Evolutionary conservation across 2,888 invertebrate genomes (phyloP).

Genomic region (Melieria picta): DNA sequence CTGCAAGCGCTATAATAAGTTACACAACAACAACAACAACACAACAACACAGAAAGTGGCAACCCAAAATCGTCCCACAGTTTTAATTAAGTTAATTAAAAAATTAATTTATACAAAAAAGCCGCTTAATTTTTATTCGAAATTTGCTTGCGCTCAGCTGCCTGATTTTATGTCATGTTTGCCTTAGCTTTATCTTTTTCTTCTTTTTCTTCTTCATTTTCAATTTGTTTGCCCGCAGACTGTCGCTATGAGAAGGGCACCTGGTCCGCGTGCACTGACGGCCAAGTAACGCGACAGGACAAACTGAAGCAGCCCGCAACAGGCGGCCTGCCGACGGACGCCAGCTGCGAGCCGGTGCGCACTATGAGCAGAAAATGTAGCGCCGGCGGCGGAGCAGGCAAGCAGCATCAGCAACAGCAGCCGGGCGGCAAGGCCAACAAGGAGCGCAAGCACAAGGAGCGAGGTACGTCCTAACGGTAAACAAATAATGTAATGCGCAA

Average conservation of each 20-base stretch:
- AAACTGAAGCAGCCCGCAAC: constrained; percentile 76
- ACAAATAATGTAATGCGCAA: no score
- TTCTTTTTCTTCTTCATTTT: constrained; percentile 5
- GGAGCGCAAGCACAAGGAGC: constrained; percentile 66
- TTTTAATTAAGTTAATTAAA: no score
- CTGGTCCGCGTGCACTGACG: constrained; percentile 84
- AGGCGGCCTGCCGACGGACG: constrained; percentile 68
- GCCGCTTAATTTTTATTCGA: background rate
- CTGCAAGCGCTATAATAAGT: no score
- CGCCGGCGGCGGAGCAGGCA: constrained; percentile 69
- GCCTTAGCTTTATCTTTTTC: background rate
- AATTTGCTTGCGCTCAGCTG: background rate
- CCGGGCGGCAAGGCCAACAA: constrained; percentile 73
- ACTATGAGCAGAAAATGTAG: constrained; percentile 87
- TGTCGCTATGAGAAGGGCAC: constrained; percentile 91
- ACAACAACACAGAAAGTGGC: no score
- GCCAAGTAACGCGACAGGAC: constrained; percentile 84
- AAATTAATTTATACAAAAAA: no score
- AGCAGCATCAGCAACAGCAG: constrained; percentile 71
- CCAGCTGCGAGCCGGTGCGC: constrained; percentile 78
- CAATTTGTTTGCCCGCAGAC: constrained; percentile 65
- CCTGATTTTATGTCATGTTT: background rate
- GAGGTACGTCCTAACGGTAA: constrained; percentile 61
- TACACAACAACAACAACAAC: no score
- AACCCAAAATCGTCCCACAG: no score